These are phyloP conservation scores for Clarias platycephalus DNA, from an alignment of 2,797 vertebrate species.

Conservation along the genomic window DNA sequence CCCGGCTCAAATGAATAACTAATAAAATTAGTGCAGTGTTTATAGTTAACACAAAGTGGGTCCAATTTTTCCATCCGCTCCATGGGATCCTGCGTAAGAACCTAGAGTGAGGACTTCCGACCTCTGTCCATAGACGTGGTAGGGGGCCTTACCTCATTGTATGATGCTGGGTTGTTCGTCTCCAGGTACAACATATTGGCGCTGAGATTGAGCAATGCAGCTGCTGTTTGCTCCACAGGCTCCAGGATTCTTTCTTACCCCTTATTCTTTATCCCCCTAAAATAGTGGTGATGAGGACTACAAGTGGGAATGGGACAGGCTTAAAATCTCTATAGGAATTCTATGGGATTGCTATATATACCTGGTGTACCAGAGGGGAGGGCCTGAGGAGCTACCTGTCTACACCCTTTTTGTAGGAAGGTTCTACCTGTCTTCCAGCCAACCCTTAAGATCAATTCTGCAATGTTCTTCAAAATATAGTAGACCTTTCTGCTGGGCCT, in stretches of 20 bases:
- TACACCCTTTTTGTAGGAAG: slow-evolving; percentile 76
- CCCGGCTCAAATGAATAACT: neutral
- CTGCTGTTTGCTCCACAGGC: slow-evolving; percentile 95
- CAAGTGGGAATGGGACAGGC: slow-evolving; percentile 74
- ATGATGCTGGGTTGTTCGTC: slow-evolving; percentile 91
- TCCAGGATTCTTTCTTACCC: slow-evolving; percentile 94
- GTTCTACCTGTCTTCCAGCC: slow-evolving; percentile 52
- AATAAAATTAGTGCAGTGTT: neutral
- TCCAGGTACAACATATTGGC: slow-evolving; percentile 99
- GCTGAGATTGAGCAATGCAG: slow-evolving; percentile 95
- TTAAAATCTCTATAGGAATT: slow-evolving; percentile 83
- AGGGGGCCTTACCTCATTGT: slow-evolving; percentile 91
- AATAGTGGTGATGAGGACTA: slow-evolving; percentile 68
- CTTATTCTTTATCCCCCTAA: slow-evolving; percentile 75
- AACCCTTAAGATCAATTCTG: slow-evolving; percentile 55
- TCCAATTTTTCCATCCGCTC: slow-evolving; percentile 32
- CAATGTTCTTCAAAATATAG: slow-evolving; percentile 44
- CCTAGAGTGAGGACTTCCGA: neutral
- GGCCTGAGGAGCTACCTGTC: slow-evolving; percentile 86
- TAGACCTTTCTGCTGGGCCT: neutral
- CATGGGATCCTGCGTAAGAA: slow-evolving; percentile 34
- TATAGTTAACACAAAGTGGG: neutral
- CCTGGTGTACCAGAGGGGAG: slow-evolving; percentile 84
- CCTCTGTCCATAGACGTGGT: slow-evolving; percentile 14
- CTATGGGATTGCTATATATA: slow-evolving; percentile 89